Base-by-base conservation (phyloP, 2,113 vertebrate species). In the Scopus umbretta region DNA sequence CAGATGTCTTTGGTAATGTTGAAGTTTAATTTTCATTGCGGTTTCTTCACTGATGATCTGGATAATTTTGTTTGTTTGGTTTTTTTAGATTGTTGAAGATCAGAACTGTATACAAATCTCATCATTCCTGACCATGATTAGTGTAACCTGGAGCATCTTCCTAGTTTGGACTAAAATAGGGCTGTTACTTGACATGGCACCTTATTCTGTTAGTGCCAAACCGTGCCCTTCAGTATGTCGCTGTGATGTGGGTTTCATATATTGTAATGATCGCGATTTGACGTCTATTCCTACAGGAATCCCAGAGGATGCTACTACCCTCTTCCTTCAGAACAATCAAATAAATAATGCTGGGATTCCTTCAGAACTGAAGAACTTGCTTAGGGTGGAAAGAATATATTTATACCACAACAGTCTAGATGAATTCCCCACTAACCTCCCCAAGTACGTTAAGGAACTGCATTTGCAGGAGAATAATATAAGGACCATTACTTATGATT, bases 401-500 rank as follows among this genome's bases (percentile, higher is more conserved):
- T 98, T 99, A 71, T 99, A 99, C 92, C 99, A 98, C 98, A 99
- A 99, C 98, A 99, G 99, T 96, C 97, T 99, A 98, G 99, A 99
- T 94, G 99, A 99, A 98, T 99, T 99, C 96, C 99, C 99, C 63
- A 99, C 98, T 96, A 99, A 99, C 92, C 98, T 99, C 94, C 99
- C 99, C 65, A 98, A 99, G 86, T 99, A 99, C 7, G 98, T 99
- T 76, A 99, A 99, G 97, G 99, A 99, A 97, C 98, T 99, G 91
- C 99, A 99, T 97, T 98, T 99, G 96, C 99, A 99, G 98, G 99
- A 99, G 98, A 99, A 99, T 97, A 99, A 99, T 88, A 98, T 99
- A 96, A 98, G 99, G 96, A 99, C 99, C 97, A 99, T 99, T 97
- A 99, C 99, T 80, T 99, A 99, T 50, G 97, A 99, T 92, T 99